Conservation (phyloP, 2,797 vertebrate species). For the Pseudocheirus occidentalis region DNA sequence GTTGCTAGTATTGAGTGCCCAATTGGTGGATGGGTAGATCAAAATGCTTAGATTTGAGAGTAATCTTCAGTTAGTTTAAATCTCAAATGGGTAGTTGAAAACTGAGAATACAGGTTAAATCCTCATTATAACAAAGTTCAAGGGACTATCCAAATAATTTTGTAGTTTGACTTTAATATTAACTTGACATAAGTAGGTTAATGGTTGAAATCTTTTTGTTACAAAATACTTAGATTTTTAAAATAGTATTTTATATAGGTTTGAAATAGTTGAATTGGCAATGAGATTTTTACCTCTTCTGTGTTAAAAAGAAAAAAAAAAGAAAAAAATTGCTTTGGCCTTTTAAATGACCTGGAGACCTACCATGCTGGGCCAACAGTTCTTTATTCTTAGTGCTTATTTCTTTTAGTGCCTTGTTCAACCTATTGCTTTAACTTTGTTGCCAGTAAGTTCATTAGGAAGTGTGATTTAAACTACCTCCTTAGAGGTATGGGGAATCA, state of each 20-base stretch:
- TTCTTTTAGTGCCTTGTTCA: neutral
- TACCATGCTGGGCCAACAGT: conserved; percentile 30
- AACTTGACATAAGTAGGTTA: conserved; percentile 54
- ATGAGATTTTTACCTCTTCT: conserved; percentile 32
- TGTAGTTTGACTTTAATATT: conserved; percentile 66
- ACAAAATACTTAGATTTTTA: conserved; percentile 1
- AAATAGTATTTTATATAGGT: neutral
- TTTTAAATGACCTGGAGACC: conserved; percentile 36
- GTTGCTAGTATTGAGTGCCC: conserved; percentile 38
- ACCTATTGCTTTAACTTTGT: conserved; percentile 40
- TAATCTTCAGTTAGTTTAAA: conserved; percentile 71
- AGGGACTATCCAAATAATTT: conserved; percentile 67
- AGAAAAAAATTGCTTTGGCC: conserved; percentile 20
- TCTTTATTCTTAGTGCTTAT: neutral
- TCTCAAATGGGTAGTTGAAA: conserved; percentile 66
- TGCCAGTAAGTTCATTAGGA: conserved; percentile 39
- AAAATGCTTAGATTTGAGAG: conserved; percentile 51
- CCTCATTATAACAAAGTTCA: conserved; percentile 64
- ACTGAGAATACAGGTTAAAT: conserved; percentile 71
- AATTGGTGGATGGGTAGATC: conserved; percentile 50
- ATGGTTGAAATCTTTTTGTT: conserved; percentile 48
- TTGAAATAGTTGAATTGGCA: conserved; percentile 43
- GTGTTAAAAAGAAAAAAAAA: conserved; percentile 41
- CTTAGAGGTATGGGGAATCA: conserved; percentile 32
- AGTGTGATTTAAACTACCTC: conserved; percentile 15